Percentiles rank a stretch among this genome's conserved stretches.
phyloP scores from a whole-genome alignment of 64 coral and sea anemone genomes.

The Montipora cactus region DNA sequence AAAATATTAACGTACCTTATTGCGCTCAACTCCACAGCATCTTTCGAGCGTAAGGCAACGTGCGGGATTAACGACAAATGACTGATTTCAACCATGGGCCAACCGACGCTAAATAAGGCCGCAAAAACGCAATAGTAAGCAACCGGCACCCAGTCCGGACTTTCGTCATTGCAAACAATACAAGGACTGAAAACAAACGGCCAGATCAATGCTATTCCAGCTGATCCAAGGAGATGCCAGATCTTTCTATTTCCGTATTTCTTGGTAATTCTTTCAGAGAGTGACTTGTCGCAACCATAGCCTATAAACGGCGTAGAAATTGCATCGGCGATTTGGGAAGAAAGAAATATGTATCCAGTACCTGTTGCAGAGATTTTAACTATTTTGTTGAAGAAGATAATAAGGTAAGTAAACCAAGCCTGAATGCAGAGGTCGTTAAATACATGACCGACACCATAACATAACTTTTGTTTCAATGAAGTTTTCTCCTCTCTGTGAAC shows the following conservation, averaged over 20 bases:
- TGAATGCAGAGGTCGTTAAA: constrained; percentile 97
- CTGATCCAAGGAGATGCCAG: constrained; percentile 87
- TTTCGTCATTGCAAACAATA: constrained; percentile 58
- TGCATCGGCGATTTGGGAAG: constrained; percentile 82
- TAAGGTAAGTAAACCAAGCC: constrained; percentile 92
- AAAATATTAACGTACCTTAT: constrained; percentile 68
- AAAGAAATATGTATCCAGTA: constrained; percentile 79
- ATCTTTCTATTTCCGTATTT: constrained; percentile 90
- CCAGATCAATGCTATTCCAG: constrained; percentile 83
- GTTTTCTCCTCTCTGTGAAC: constrained; percentile 71
- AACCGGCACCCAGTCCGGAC: constrained; percentile 56
- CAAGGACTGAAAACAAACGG: constrained; percentile 89
- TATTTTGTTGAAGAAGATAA: constrained; percentile 93
- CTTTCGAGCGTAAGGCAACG: constrained; percentile 84
- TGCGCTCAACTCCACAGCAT: constrained; percentile 80
- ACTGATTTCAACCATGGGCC: constrained; percentile 97
- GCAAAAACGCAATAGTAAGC: constrained; percentile 75
- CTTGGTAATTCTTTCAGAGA: constrained; percentile 70
- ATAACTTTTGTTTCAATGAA: constrained; percentile 82
- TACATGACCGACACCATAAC: constrained; percentile 91
- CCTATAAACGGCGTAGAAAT: constrained; percentile 89
- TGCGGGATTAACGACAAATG: constrained; percentile 89
- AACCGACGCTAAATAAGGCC: constrained; percentile 79
- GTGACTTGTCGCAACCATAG: constrained; percentile 86
- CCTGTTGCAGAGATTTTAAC: constrained; percentile 60